Evolutionary conservation across 1,140 invertebrate genomes (phyloP).

Genomic region (Atta texana): DNA sequence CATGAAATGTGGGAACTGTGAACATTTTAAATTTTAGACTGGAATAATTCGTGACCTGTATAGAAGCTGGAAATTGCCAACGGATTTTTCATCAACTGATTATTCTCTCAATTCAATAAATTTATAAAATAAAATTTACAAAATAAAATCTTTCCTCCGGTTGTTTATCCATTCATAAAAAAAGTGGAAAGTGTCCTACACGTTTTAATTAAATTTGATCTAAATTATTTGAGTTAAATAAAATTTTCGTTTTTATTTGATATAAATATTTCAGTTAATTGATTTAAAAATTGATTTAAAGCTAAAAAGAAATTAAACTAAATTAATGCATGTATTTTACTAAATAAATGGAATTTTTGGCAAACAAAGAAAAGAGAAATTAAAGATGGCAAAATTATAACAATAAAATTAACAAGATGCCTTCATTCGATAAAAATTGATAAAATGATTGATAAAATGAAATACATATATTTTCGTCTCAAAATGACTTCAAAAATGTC

Average conservation of each 20-base stretch:
- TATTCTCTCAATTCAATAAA: conserved; percentile 5
- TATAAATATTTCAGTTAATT: background rate
- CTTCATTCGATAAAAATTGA: conserved; percentile 1
- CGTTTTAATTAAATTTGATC: background rate
- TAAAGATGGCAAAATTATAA: conserved; percentile 5
- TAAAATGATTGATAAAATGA: background rate
- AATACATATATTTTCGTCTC: too few species aligned
- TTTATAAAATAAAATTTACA: background rate
- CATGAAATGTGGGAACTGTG: conserved; percentile 59
- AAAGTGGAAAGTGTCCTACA: background rate
- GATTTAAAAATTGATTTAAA: background rate
- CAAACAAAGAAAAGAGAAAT: conserved; percentile 2
- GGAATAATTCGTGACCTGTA: conserved; percentile 7
- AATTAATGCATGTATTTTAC: background rate
- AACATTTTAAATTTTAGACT: conserved; percentile 47
- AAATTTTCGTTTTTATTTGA: background rate
- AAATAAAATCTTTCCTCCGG: too few species aligned
- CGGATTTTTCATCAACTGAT: background rate
- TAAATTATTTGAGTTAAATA: conserved; percentile 3
- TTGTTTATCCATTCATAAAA: background rate
- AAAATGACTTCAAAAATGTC: too few species aligned
- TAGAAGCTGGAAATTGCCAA: background rate
- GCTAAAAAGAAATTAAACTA: background rate
- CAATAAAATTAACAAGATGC: conserved; percentile 5
- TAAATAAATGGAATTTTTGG: background rate